Conservation (phyloP, 2,888 invertebrate species). For the Ptychoptera albimana region DNA sequence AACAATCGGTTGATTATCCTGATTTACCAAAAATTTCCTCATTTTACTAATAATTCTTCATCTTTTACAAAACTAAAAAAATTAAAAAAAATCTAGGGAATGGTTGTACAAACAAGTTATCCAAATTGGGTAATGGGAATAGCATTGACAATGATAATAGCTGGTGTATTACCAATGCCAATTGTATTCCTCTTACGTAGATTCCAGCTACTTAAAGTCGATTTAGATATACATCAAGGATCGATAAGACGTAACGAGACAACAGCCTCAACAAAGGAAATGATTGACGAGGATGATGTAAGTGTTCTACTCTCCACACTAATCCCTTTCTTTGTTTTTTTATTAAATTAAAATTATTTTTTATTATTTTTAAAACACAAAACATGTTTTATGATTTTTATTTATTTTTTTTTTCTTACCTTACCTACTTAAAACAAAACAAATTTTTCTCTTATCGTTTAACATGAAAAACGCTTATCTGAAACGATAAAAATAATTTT, state of each 20-base stretch:
- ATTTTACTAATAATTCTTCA: not conserved
- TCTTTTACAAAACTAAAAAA: not conserved
- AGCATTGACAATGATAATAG: conserved; percentile 58
- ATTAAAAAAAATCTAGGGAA: conserved; percentile 39
- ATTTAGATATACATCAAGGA: conserved; percentile 81
- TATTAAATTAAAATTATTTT: no score
- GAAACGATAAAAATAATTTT: no score
- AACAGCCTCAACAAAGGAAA: conserved; percentile 84
- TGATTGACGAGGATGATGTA: conserved; percentile 88
- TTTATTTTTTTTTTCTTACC: not conserved
- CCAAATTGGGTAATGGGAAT: conserved; percentile 70
- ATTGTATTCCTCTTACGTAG: conserved; percentile 70
- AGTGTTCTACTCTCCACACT: conserved; percentile 30
- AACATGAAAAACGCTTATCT: no score
- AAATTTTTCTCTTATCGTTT: no score
- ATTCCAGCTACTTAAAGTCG: conserved; percentile 77
- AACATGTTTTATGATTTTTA: not conserved
- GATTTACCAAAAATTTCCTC: no score
- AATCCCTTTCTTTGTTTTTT: not conserved
- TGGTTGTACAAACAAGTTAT: conserved; percentile 48
- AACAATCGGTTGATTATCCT: no score
- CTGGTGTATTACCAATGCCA: conserved; percentile 72
- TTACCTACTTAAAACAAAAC: no score
- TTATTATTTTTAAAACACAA: not conserved
- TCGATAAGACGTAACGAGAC: conserved; percentile 84